Percentiles rank a stretch among this genome's conserved stretches.
Evolutionary conservation across 1,140 invertebrate genomes (phyloP).

Genomic region (Maniola jurtina): DNA sequence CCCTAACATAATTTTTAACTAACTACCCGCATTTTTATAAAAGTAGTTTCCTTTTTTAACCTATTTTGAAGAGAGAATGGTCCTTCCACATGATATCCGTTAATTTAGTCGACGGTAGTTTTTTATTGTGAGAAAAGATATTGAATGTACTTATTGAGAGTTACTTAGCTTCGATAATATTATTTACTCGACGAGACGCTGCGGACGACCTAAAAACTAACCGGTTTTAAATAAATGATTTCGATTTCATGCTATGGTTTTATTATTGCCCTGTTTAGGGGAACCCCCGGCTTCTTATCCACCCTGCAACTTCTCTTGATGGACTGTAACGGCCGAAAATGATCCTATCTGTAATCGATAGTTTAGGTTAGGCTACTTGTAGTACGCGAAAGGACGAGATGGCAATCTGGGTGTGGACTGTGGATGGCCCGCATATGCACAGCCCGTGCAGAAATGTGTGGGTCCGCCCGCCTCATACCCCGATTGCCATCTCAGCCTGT

Average conservation of each 20-base stretch:
- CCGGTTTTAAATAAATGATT: constrained; percentile 59
- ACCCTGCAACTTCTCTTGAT: no score
- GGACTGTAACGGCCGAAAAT: no score
- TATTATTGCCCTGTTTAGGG: constrained; percentile 18
- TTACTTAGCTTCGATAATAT: constrained; percentile 50
- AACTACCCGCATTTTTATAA: not conserved
- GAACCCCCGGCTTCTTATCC: not conserved
- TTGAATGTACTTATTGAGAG: constrained; percentile 47
- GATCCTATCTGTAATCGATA: no score
- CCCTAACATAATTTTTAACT: not conserved
- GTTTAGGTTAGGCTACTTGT: no score
- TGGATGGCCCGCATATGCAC: no score
- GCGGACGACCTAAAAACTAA: constrained; percentile 33
- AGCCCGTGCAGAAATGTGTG: no score
- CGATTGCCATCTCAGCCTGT: no score
- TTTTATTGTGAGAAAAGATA: constrained; percentile 49
- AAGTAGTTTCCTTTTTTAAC: not conserved
- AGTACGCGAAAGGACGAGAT: no score
- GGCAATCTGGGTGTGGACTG: no score
- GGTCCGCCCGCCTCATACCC: no score
- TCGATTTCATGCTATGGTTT: constrained; percentile 46
- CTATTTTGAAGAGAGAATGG: constrained; percentile 23
- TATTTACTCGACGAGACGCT: constrained; percentile 41
- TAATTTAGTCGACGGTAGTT: constrained; percentile 52
- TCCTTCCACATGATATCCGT: constrained; percentile 33